Percentiles rank a stretch among this genome's conserved stretches.
Conservation (phyloP, 2,113 vertebrate species). For the Glaucomys volans region DNA sequence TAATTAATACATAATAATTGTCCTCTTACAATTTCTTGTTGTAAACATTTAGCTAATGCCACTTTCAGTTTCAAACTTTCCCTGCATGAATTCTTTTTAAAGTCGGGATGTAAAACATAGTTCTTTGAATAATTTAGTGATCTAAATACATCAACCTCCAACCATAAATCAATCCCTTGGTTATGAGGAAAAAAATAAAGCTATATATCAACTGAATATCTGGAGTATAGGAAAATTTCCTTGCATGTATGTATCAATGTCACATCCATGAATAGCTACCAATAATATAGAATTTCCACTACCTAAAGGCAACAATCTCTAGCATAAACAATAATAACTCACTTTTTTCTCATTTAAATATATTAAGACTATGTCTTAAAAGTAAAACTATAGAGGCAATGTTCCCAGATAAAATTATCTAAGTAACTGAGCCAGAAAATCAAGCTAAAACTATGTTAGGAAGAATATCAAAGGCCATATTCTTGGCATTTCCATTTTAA, state of each 20-base stretch:
- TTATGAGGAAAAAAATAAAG: constrained; percentile 49
- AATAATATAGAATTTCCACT: constrained; percentile 16
- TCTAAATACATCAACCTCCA: constrained; percentile 20
- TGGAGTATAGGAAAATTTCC: not conserved
- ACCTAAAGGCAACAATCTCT: not conserved
- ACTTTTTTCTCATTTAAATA: constrained; percentile 15
- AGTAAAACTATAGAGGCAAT: not conserved
- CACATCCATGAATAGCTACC: not conserved
- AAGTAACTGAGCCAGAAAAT: constrained; percentile 1
- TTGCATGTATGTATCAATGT: not conserved
- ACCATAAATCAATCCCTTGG: constrained; percentile 36
- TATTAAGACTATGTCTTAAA: constrained; percentile 9
- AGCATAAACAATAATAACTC: constrained; percentile 30
- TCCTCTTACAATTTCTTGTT: not conserved
- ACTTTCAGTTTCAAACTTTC: constrained; percentile 27
- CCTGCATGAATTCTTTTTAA: constrained; percentile 40
- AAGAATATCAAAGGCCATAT: constrained; percentile 13
- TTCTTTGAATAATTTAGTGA: constrained; percentile 16
- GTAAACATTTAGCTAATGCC: constrained; percentile 23
- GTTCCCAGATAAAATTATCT: constrained; percentile 43
- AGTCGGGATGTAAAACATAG: constrained; percentile 43
- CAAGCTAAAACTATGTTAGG: constrained; percentile 30
- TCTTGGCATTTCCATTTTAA: not conserved
- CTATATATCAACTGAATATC: not conserved
- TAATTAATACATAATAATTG: not conserved